Evolutionary conservation across 2,113 vertebrate genomes (phyloP).

Genomic region (Pristiophorus japonicus): DNA sequence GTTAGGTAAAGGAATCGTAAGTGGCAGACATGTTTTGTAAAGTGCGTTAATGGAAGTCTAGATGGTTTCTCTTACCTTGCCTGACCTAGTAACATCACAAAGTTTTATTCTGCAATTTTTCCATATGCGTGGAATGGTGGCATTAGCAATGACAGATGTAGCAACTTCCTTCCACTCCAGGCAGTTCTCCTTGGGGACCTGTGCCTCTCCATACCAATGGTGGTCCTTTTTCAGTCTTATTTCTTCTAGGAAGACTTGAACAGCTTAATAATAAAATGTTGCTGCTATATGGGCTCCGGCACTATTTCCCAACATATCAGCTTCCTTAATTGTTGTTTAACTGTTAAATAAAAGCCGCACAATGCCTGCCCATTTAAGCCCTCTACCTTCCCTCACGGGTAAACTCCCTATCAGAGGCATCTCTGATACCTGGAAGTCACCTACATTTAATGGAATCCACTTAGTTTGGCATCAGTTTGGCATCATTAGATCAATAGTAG

Average conservation of each 20-base stretch:
- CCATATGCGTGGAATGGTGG: not conserved
- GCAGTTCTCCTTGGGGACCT: not conserved
- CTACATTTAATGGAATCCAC: not conserved
- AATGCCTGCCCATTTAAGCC: not conserved
- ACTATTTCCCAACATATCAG: not conserved
- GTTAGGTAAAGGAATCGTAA: too few species aligned
- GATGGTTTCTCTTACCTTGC: not conserved
- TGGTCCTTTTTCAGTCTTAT: not conserved
- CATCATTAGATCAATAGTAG: not conserved
- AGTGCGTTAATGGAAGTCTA: too few species aligned
- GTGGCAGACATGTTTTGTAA: too few species aligned
- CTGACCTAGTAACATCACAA: too few species aligned
- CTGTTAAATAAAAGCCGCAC: not conserved
- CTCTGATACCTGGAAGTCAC: too few species aligned
- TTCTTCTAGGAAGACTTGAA: not conserved
- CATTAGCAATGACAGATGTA: not conserved
- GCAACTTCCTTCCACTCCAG: not conserved
- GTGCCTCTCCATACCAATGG: not conserved
- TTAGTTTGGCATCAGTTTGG: not conserved
- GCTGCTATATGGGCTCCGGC: not conserved
- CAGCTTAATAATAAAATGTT: not conserved
- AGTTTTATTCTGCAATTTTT: not conserved
- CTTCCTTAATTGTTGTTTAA: not conserved
- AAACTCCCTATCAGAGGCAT: not conserved
- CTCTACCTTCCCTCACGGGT: not conserved